Percentiles rank a stretch among this genome's conserved stretches.
Conservation (phyloP, 2,113 vertebrate species). For the Sclerurus mexicanus region DNA sequence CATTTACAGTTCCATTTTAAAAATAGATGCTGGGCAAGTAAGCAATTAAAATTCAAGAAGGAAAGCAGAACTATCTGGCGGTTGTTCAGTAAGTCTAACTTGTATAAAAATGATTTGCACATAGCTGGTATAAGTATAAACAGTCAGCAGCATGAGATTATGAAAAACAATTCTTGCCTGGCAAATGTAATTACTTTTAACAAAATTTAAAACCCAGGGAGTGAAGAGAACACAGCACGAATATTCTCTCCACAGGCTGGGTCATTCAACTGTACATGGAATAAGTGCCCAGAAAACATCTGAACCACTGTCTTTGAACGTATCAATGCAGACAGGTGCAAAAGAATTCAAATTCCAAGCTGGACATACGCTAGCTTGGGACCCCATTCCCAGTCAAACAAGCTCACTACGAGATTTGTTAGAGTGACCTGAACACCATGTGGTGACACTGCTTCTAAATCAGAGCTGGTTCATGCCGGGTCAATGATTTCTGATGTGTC, state of each 20-base stretch:
- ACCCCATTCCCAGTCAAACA: neutral
- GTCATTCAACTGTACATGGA: neutral
- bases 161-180: constrained; percentile 53
- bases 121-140: constrained; percentile 56
- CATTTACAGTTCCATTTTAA: constrained; percentile 52
- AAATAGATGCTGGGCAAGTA: constrained; percentile 58
- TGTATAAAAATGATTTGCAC: constrained; percentile 55
- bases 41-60: constrained; percentile 66
- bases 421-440: neutral
- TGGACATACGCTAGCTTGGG: neutral
- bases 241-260: neutral
- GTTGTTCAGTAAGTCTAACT: constrained; percentile 51
- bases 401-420: neutral
- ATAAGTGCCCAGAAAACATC: neutral
- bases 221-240: neutral
- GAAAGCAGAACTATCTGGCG: constrained; percentile 62
- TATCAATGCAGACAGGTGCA: neutral
- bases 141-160: constrained; percentile 31
- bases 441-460: neutral
- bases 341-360: neutral
- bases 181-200: constrained; percentile 46
- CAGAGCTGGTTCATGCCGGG: neutral
- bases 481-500: neutral
- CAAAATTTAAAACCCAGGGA: constrained; percentile 16
- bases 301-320: fast-evolving